These are phyloP conservation scores for Rhyzopertha dominica DNA, from an alignment of 1,140 invertebrate species.

Conservation along the genomic window DNA sequence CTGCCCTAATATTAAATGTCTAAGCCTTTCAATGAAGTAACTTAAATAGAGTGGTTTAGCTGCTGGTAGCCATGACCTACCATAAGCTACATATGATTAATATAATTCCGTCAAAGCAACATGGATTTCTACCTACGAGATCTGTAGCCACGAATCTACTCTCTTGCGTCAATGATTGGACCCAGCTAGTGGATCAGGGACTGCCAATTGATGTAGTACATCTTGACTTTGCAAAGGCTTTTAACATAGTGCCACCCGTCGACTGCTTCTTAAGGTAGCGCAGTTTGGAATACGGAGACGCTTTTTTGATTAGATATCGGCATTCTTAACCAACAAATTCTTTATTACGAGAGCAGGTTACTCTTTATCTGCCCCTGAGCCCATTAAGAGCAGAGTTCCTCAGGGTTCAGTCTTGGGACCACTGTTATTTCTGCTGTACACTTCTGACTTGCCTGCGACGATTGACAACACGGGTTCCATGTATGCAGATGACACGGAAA, in stretches of 20 bases:
- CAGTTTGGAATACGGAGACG: not conserved
- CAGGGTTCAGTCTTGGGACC: not conserved
- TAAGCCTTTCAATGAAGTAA: too few relatives aligned
- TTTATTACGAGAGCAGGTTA: constrained; percentile 1
- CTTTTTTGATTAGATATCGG: not conserved
- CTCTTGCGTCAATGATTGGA: not conserved
- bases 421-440: not conserved
- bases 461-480: too few relatives aligned
- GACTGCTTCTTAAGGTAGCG: not conserved
- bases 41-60: too few relatives aligned
- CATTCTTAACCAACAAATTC: not conserved
- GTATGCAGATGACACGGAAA: too few relatives aligned
- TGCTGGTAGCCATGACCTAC: too few relatives aligned
- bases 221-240: constrained; percentile 3
- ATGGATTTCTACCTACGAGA: not conserved
- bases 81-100: too few relatives aligned
- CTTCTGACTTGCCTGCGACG: not conserved
- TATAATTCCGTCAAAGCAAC: constrained; percentile 2
- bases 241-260: not conserved
- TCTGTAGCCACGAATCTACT: constrained; percentile 2
- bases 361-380: not conserved
- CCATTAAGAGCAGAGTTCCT: not conserved
- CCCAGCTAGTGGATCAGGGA: not conserved
- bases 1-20: too few relatives aligned
- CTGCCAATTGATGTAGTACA: constrained; percentile 4